phyloP scores from a whole-genome alignment of 2,797 vertebrate genomes.

The Benthosema pterotum region DNA sequence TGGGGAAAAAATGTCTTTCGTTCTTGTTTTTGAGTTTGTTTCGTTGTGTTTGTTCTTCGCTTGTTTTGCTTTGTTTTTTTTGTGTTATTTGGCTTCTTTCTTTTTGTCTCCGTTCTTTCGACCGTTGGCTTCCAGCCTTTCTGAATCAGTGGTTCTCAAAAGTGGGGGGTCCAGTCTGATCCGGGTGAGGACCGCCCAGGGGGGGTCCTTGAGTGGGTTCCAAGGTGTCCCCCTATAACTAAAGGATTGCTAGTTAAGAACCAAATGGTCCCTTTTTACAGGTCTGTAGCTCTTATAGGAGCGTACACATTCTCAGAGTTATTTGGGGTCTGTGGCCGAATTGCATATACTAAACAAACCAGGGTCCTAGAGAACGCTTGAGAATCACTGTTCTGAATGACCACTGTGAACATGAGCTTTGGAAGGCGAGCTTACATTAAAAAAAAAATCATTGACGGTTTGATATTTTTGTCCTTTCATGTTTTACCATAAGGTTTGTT shows the following conservation, averaged over 20 bases:
- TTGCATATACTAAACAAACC: too few species aligned
- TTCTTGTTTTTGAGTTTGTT: conserved; percentile 63
- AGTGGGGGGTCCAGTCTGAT: too few species aligned
- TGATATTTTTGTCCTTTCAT: conserved; percentile 85
- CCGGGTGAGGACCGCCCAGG: too few species aligned
- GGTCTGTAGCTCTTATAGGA: too few species aligned
- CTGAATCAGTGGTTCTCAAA: conserved; percentile 50
- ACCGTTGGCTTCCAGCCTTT: conserved; percentile 89
- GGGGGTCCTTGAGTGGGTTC: too few species aligned
- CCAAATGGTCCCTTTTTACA: too few species aligned
- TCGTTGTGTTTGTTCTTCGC: conserved; percentile 38
- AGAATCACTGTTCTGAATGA: conserved; percentile 73
- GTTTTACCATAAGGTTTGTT: conserved; percentile 85
- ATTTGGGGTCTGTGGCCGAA: too few species aligned
- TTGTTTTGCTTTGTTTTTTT: conserved; percentile 71
- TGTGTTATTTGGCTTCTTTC: conserved; percentile 24
- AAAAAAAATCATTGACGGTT: conserved; percentile 84
- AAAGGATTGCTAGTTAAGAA: too few species aligned
- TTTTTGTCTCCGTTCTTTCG: conserved; percentile 40
- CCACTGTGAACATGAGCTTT: conserved; percentile 98
- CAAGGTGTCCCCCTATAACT: too few species aligned
- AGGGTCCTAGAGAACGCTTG: too few species aligned
- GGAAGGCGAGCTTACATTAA: conserved; percentile 84
- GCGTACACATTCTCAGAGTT: too few species aligned
- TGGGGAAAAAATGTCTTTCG: conserved; percentile 69